Conservation (phyloP, 2,113 vertebrate species). For the Ophthalmolycus amberensis region DNA sequence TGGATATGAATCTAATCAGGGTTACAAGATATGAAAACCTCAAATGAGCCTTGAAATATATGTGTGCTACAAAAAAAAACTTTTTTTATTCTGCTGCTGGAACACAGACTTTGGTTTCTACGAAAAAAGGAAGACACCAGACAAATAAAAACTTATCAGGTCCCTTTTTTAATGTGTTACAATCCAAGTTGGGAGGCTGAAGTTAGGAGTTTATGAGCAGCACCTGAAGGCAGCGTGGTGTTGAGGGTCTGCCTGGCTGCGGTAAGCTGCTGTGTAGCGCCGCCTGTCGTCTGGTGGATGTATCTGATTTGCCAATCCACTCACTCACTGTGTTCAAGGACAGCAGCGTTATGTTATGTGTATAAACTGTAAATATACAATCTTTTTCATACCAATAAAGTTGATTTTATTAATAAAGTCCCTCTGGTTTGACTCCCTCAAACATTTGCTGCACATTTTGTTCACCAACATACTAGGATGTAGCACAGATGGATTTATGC, state of each 20-base stretch:
- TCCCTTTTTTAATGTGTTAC: not conserved
- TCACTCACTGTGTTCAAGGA: not conserved
- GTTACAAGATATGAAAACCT: not conserved
- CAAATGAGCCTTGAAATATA: not conserved
- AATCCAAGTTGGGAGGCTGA: not conserved
- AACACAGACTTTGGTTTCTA: not conserved
- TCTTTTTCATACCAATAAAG: constrained; percentile 48
- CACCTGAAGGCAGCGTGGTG: not conserved
- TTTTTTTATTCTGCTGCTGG: not conserved
- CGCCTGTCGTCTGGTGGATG: constrained; percentile 14
- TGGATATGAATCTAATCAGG: not conserved
- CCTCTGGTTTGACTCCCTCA: not conserved
- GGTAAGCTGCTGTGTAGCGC: constrained; percentile 23
- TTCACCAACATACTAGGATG: not conserved
- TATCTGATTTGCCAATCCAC: constrained; percentile 1
- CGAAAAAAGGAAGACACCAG: not conserved
- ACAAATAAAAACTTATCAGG: not conserved
- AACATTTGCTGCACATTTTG: not conserved
- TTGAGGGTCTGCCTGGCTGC: not conserved
- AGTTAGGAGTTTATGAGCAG: not conserved
- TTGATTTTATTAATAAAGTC: constrained; percentile 32
- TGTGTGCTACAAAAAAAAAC: not conserved
- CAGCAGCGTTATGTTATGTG: not conserved
- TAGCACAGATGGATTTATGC: not conserved
- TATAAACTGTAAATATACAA: constrained; percentile 35